These are phyloP conservation scores for Troides aeacus DNA, from an alignment of 2,888 invertebrate genomes.

Conservation along the genomic window DNA sequence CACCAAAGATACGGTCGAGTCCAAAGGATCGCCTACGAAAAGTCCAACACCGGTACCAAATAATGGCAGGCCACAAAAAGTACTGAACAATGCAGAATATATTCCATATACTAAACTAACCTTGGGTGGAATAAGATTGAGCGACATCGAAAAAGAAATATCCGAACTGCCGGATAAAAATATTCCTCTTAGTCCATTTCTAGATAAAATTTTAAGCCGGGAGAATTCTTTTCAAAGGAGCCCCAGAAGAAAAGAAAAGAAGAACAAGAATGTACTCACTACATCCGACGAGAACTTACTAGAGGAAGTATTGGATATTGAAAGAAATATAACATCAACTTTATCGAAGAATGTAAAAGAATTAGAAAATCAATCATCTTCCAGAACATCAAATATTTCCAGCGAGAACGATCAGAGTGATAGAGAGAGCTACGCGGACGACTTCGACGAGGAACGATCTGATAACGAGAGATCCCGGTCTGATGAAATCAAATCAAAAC, in stretches of 20 bases:
- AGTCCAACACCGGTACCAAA: constrained; percentile 32
- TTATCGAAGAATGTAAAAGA: constrained; percentile 47
- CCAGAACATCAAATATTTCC: constrained; percentile 35
- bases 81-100: constrained; percentile 61
- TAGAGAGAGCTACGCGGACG: constrained; percentile 65
- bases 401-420: constrained; percentile 39
- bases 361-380: constrained; percentile 33
- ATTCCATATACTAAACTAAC: constrained; percentile 75
- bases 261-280: constrained; percentile 52
- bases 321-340: constrained; percentile 58
- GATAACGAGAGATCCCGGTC: constrained; percentile 40
- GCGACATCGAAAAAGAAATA: constrained; percentile 70
- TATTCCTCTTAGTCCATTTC: constrained; percentile 59
- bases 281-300: constrained; percentile 73
- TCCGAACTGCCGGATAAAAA: constrained; percentile 54
- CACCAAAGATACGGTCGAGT: constrained; percentile 29
- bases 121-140: constrained; percentile 65
- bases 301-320: constrained; percentile 68
- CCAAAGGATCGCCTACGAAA: constrained; percentile 37
- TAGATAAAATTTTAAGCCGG: constrained; percentile 64
- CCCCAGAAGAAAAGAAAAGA: constrained; percentile 43
- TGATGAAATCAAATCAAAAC: constrained; percentile 32
- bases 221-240: constrained; percentile 61
- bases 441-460: constrained; percentile 72
- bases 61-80: constrained; percentile 27